Evolutionary conservation across 2,888 invertebrate genomes (phyloP), one percentile per base, ranked within the genome.

Genomic region (Liodrosophila aerea): DNA sequence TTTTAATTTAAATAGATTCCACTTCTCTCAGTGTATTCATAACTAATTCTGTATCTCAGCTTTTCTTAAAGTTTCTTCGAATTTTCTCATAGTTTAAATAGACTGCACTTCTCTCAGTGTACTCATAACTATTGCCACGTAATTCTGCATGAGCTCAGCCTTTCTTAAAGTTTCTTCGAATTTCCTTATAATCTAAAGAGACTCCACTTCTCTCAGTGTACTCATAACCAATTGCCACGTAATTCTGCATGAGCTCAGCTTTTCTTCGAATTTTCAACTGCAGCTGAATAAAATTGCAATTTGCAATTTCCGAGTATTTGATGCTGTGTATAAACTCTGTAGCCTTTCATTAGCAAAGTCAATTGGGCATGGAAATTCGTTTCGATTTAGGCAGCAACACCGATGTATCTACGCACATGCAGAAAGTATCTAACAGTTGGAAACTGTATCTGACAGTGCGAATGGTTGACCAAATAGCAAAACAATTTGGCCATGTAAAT

Each of bases 341-440:
- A 2, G 7, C 45, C 15, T 52, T 37, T 22, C 41, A 54, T 49
- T 46, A 51, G 27, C 13, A 44, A 64, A 63, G 16, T 45, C 40
- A 68, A 68, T 63, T 73, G 41, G 54, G 63, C 49, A 44, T 51
- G 60, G 40, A 64, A 64, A 73, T 73, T 61, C 64, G 68, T 71
- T 76, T 76, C 56, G 39, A 60, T 61, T 56, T 57, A 34, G 40
- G 13, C 3, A n/a, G 30, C 22, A 22, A n/a, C n/a, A n/a, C n/a
- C n/a, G n/a, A n/a, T n/a, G n/a, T n/a, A n/a, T n/a, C 22, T 5
- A 1, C n/a, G 8, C n/a, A n/a, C n/a, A n/a, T n/a, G n/a, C n/a
- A n/a, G n/a, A n/a, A n/a, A 52, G 30, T 30, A 29, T 41, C 27
- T 27, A 8, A 2, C 16, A 16, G 13, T 15, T 34, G 54, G 44